Percentiles rank a stretch among this genome's conserved stretches.
Evolutionary conservation across 2,888 invertebrate genomes (phyloP).

Genomic region (Ditylenchus weischeri): DNA sequence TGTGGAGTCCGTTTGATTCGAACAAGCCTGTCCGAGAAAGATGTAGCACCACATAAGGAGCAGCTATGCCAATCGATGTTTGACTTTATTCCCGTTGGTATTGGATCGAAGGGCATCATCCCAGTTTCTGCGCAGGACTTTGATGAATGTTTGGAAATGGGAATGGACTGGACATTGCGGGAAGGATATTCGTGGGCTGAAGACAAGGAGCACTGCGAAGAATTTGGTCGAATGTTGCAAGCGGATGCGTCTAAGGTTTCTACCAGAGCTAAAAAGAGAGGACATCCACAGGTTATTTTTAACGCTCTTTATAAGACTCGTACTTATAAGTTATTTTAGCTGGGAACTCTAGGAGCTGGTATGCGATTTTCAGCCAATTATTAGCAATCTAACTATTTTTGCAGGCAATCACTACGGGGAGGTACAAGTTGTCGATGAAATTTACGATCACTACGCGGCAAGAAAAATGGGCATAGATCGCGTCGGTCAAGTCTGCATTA

Average conservation of each 20-base stretch:
- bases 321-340: constrained; percentile 61
- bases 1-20: constrained; percentile 91
- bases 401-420: constrained; percentile 92
- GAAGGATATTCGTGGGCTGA: constrained; percentile 98
- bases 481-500: constrained; percentile 79
- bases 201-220: constrained; percentile 99
- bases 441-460: constrained; percentile 92
- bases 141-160: constrained; percentile 82
- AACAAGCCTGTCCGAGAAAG: constrained; percentile 88
- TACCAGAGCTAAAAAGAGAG: constrained; percentile 76
- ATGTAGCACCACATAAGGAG: constrained; percentile 85
- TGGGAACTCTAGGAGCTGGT: constrained; percentile 77
- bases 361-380: neutral
- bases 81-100: constrained; percentile 98
- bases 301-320: constrained; percentile 16
- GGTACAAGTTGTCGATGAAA: constrained; percentile 97
- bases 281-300: constrained; percentile 75
- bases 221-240: constrained; percentile 96
- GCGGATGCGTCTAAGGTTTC: constrained; percentile 93
- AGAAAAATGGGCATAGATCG: constrained; percentile 96
- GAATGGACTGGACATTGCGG: constrained; percentile 98
- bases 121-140: constrained; percentile 39
- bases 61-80: constrained; percentile 92
- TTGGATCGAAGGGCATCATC: constrained; percentile 64
- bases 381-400: neutral